Evolutionary conservation across 2,888 invertebrate genomes (phyloP).

Genomic region (Melanophora roralis): DNA sequence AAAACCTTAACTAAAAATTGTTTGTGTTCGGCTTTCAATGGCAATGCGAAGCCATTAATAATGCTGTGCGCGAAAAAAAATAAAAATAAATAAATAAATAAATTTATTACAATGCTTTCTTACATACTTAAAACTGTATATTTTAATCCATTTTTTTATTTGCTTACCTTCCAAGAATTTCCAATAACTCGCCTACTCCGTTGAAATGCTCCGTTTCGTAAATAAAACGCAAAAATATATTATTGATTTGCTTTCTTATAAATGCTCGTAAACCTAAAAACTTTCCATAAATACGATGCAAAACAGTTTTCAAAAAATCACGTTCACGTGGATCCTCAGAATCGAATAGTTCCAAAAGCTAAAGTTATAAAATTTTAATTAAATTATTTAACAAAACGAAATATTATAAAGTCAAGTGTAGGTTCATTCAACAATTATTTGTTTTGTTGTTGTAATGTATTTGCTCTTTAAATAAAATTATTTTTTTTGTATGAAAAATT

Average conservation of each 20-base stretch:
- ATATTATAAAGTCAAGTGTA: neutral
- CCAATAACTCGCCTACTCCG: constrained; percentile 96
- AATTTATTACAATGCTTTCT: neutral
- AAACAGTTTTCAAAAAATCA: constrained; percentile 97
- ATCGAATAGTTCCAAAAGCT: constrained; percentile 96
- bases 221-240: constrained; percentile 97
- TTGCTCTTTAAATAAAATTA: too few relatives aligned
- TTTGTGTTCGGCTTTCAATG: constrained; percentile 98
- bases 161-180: constrained; percentile 92
- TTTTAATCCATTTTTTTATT: neutral
- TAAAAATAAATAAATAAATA: neutral
- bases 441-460: too few relatives aligned
- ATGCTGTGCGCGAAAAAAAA: constrained; percentile 82
- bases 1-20: constrained; percentile 96
- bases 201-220: constrained; percentile 99
- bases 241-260: constrained; percentile 98
- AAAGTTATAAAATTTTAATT: constrained; percentile 64
- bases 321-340: constrained; percentile 97
- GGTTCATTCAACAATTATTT: too few relatives aligned
- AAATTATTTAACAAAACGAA: neutral
- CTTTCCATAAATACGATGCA: constrained; percentile 98
- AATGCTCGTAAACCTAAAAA: constrained; percentile 96
- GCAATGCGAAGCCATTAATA: constrained; percentile 98
- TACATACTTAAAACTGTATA: too few relatives aligned
- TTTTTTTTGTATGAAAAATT: too few relatives aligned